Conservation (phyloP, 1,140 invertebrate genomes). For the Aphis craccivora region DNA sequence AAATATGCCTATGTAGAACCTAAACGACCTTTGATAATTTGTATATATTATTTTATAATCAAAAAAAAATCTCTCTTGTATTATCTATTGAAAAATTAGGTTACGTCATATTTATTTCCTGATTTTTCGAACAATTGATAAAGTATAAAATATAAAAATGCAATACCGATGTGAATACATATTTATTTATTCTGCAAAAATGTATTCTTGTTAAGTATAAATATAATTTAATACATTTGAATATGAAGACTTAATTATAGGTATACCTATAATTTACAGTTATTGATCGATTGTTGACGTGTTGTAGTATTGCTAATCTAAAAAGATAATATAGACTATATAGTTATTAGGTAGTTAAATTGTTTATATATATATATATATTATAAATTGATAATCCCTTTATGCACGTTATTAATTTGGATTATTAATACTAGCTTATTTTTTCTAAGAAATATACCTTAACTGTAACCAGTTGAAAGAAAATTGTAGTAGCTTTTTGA, state of each 20-base stretch:
- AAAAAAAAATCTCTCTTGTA: neutral
- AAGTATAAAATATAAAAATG: neutral
- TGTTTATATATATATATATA: neutral
- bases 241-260: neutral
- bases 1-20: neutral
- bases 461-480: neutral
- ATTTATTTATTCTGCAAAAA: neutral
- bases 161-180: neutral
- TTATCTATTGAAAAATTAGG: neutral
- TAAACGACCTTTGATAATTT: slow-evolving; percentile 26
- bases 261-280: neutral
- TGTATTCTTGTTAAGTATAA: neutral
- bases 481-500: neutral
- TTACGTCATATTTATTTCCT: slow-evolving; percentile 1
- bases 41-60: neutral
- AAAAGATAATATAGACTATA: neutral
- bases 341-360: neutral
- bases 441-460: neutral
- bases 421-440: neutral
- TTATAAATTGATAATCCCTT: neutral
- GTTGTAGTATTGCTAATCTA: neutral
- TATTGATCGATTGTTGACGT: neutral
- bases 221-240: neutral
- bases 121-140: neutral
- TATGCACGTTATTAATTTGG: neutral